Evolutionary conservation across 2,888 invertebrate species (phyloP).

Genomic region (Uropetala carovei): DNA sequence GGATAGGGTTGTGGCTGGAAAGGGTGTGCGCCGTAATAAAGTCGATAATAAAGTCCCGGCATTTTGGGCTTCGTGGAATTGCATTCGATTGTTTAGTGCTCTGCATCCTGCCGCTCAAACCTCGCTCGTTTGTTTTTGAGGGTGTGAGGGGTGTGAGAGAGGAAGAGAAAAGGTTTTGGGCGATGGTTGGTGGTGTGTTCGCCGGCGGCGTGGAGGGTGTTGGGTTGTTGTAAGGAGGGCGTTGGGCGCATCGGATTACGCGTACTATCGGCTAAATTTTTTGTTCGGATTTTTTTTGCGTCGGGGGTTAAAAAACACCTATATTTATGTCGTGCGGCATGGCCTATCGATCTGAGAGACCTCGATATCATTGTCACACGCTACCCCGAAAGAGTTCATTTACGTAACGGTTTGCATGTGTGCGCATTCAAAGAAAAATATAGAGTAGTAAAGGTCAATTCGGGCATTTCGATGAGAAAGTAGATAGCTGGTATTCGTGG

Average conservation of each 20-base stretch:
- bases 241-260: conserved; percentile 38
- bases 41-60: conserved; percentile 13
- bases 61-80: neutral
- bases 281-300: neutral
- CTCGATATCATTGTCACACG: neutral
- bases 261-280: conserved; percentile 14
- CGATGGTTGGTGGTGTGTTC: neutral
- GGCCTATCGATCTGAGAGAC: neutral
- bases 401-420: neutral
- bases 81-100: neutral
- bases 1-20: neutral
- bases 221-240: neutral
- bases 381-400: neutral
- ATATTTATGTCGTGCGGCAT: neutral
- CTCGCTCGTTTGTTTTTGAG: neutral
- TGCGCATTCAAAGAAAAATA: no score
- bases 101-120: neutral
- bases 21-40: conserved; percentile 3
- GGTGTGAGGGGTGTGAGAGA: neutral
- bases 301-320: conserved; percentile 15
- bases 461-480: neutral
- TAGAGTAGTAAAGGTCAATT: neutral
- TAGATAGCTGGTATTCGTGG: neutral
- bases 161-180: neutral
- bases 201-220: neutral